A percentile compares a stretch with the other conserved stretches of the same genome.
Evolutionary conservation across 2,113 vertebrate species (phyloP).

Genomic region (Pseudopipra pipra): DNA sequence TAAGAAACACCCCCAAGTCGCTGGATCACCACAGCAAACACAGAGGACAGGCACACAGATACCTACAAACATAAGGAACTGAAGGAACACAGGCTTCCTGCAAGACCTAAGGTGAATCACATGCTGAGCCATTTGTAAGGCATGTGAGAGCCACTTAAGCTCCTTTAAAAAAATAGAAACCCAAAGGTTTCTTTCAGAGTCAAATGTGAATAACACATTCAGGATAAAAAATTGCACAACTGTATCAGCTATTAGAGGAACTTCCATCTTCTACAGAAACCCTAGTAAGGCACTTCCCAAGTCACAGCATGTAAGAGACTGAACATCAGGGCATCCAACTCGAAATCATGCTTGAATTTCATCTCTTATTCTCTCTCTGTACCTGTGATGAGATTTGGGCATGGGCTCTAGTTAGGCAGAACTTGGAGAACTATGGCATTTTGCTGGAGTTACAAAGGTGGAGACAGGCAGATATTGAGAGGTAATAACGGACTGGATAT

Average conservation of each 20-base stretch:
- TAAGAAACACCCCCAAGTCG: neutral
- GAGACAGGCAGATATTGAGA: neutral
- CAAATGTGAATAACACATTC: neutral
- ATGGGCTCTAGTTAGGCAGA: neutral
- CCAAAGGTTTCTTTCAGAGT: neutral
- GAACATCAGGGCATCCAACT: neutral
- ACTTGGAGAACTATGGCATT: neutral
- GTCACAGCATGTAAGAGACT: neutral
- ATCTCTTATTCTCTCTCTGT: neutral
- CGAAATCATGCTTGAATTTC: neutral
- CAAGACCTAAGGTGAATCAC: neutral
- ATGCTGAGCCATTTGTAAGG: neutral
- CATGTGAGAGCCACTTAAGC: neutral
- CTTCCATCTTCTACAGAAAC: neutral
- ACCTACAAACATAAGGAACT: neutral
- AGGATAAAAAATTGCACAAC: neutral
- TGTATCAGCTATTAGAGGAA: neutral
- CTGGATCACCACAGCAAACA: neutral
- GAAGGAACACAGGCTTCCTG: neutral
- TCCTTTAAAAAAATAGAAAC: neutral
- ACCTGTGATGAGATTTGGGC: neutral
- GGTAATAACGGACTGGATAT: neutral
- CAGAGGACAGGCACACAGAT: neutral
- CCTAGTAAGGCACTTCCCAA: neutral
- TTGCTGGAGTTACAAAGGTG: neutral